A percentile compares a stretch with the other conserved stretches of the same genome.
These are phyloP conservation scores for Chrysina gloriosa DNA, from an alignment of 2,888 invertebrate species.

Conservation along the genomic window DNA sequence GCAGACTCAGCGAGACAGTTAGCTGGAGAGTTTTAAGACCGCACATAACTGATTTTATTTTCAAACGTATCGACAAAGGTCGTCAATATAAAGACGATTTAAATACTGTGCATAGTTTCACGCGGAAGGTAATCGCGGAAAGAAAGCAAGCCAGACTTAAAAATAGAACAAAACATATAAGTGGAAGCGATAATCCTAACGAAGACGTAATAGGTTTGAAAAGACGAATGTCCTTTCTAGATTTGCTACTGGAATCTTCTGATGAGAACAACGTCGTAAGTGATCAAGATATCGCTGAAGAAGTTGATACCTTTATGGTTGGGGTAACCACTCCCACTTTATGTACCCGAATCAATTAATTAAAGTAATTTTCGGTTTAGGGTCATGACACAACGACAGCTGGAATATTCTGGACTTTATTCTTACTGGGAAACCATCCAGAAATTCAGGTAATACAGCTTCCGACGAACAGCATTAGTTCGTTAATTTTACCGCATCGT, in stretches of 20 bases:
- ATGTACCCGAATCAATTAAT: background rate
- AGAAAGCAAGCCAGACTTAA: constrained; percentile 12
- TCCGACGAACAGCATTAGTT: background rate
- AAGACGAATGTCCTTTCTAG: constrained; percentile 14
- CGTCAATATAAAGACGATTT: background rate
- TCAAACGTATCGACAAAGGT: background rate
- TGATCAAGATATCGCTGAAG: constrained; percentile 54
- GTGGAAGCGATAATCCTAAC: background rate
- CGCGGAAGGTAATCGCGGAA: constrained; percentile 15
- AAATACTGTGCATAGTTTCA: constrained; percentile 13
- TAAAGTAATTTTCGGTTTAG: constrained; percentile 47
- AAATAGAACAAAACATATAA: background rate
- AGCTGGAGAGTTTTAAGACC: constrained; percentile 19
- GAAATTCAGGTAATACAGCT: constrained; percentile 52
- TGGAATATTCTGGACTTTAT: constrained; percentile 56
- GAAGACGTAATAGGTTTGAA: constrained; percentile 40
- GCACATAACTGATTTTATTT: constrained; percentile 21
- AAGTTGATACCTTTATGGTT: constrained; percentile 59
- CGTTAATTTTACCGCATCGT: too few species aligned
- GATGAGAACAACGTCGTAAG: constrained; percentile 41
- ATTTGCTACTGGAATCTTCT: constrained; percentile 22
- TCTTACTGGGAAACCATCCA: constrained; percentile 54
- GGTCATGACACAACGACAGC: constrained; percentile 58
- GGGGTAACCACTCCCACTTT: constrained; percentile 50
- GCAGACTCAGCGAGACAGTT: constrained; percentile 28